Evolutionary conservation across 1,140 invertebrate species (phyloP).

Genomic region (Nautilus pompilius): DNA sequence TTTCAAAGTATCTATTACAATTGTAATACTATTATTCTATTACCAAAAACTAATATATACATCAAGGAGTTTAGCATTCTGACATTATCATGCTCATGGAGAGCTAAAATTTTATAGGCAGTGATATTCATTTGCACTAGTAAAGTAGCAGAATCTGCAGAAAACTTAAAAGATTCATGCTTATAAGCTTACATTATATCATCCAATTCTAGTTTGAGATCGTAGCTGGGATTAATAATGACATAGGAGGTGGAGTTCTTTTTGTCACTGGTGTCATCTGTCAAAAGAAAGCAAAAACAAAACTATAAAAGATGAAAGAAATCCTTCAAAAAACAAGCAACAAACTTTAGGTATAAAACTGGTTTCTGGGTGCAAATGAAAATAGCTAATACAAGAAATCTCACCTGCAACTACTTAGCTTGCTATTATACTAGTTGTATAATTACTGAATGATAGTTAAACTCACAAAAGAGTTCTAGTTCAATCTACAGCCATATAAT

Average conservation of each 20-base stretch:
- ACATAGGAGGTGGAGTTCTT: constrained; percentile 92
- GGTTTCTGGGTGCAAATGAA: neutral
- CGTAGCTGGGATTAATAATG: constrained; percentile 97
- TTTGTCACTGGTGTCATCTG: constrained; percentile 70
- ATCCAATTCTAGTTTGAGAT: constrained; percentile 91
- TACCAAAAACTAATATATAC: neutral
- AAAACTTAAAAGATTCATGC: neutral
- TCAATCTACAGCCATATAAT: too few relatives aligned
- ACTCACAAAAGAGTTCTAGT: too few relatives aligned
- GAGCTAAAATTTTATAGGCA: neutral
- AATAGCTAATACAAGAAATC: neutral
- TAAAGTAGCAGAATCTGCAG: neutral
- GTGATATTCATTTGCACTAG: neutral
- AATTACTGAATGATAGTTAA: neutral
- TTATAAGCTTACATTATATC: constrained; percentile 80
- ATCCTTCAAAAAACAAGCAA: neutral
- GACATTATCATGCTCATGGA: neutral
- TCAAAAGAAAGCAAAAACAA: constrained; percentile 17
- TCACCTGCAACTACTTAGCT: neutral
- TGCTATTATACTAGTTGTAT: neutral
- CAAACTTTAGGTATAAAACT: neutral
- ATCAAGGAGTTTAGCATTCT: neutral
- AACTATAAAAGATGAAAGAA: neutral
- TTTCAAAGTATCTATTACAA: neutral
- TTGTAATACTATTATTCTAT: neutral